Evolutionary conservation across 2,888 invertebrate genomes (phyloP), one percentile per base, ranked within the genome.

Genomic region (Venustoraphidia nigricollis): DNA sequence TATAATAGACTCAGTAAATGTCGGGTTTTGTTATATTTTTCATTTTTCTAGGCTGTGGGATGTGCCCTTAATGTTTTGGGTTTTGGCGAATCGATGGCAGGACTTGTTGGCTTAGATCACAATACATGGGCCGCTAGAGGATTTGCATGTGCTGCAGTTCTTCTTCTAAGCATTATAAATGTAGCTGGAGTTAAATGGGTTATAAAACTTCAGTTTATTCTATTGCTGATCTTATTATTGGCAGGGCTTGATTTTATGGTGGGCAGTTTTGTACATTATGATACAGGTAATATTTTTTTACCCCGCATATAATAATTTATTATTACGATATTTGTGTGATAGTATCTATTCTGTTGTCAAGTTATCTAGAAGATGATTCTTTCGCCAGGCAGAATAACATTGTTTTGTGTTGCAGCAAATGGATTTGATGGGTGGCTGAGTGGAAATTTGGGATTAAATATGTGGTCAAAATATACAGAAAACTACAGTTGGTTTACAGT

Each of bases 101-200:
- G 83, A 50, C 70, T 96, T 44, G 77, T 94, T 35, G 80, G 81
- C 9, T 68, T 79, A 10, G 73, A 80, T 36, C 81, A 76, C 48
- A 78, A 77, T 50, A 74, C 76, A 51, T 89, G 89, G 87, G 83
- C 88, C 8, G 86, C 91, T 44, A 74, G 91, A 59, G 83, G 83
- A 4, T 88, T 96, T 64, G 95, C 92, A 9, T 79, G 88, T 47
- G 81, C 83, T 8, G 91, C 94, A 42, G 87, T 95, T 2, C 67
- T 94, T 42, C 68, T 93, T 37, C 72, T 96, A 13, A 83, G 92
- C 48, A 80, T 85, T 52, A 93, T 96, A 56, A 96, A 97, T 69
- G 76, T 95, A 40, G 94, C 95, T 34, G 96, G 96, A 39, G 95
- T 97, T 1, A 95, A 95, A 65, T 96, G 95, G 94, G 95, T 97